A percentile compares a stretch with the other conserved stretches of the same genome.
Evolutionary conservation across 2,888 invertebrate genomes (phyloP).

Genomic region (Brassicogethes aeneus): DNA sequence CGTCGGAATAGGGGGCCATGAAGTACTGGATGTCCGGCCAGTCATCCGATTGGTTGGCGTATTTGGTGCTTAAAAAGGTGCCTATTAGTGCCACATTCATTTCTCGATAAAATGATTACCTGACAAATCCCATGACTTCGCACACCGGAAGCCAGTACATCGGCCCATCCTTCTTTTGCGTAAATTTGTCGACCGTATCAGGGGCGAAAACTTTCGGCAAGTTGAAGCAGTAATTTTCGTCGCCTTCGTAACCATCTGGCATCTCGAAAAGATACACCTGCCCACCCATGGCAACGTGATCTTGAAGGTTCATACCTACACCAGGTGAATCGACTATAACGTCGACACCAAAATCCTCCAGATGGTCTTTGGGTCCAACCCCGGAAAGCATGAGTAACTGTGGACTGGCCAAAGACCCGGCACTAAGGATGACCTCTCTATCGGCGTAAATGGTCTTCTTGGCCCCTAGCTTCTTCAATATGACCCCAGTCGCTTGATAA

Average conservation of each 20-base stretch:
- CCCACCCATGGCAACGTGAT: conserved; percentile 75
- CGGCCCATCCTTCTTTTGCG: conserved; percentile 51
- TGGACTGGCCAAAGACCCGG: conserved; percentile 76
- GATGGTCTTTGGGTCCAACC: conserved; percentile 58
- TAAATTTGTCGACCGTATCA: conserved; percentile 54
- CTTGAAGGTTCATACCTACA: conserved; percentile 74
- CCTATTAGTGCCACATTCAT: too few relatives aligned
- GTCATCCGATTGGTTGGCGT: conserved; percentile 54
- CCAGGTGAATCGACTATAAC: conserved; percentile 56
- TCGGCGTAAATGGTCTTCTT: conserved; percentile 47
- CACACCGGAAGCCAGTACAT: conserved; percentile 69
- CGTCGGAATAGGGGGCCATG: conserved; percentile 61
- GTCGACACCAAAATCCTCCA: conserved; percentile 51
- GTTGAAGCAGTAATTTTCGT: conserved; percentile 52
- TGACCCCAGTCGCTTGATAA: conserved; percentile 54
- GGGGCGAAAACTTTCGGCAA: conserved; percentile 55
- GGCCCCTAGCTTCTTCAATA: conserved; percentile 51
- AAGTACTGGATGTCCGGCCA: conserved; percentile 76
- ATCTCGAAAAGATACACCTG: conserved; percentile 63
- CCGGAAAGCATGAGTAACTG: conserved; percentile 80
- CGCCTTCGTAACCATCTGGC: conserved; percentile 41
- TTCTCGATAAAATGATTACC: too few relatives aligned
- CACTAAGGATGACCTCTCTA: conserved; percentile 76
- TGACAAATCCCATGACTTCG: conserved; percentile 43
- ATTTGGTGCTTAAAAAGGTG: conserved; percentile 53